Percentiles rank a stretch among this genome's conserved stretches.
Conservation (phyloP, 1,140 invertebrate species). For the Nasonia longicornis region DNA sequence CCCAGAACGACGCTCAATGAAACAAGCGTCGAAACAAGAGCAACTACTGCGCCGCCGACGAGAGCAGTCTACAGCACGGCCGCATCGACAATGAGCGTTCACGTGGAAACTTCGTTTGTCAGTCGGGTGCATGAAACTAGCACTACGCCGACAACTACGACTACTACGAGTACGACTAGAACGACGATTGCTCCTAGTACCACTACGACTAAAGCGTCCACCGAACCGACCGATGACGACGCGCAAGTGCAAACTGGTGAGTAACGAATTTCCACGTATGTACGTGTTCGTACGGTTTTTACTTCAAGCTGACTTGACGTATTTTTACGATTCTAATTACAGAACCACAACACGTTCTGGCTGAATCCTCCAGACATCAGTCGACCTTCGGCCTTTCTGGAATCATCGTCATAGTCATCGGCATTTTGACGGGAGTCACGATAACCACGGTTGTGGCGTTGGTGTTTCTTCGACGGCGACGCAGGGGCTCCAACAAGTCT, state of each 20-base stretch:
- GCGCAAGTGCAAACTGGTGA: constrained; percentile 44
- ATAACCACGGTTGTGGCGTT: constrained; percentile 50
- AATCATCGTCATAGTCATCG: constrained; percentile 58
- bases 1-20: constrained; percentile 23
- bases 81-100: constrained; percentile 38
- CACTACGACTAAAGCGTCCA: not conserved
- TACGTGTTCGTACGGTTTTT: not conserved
- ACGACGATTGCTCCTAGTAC: not conserved
- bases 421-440: constrained; percentile 51
- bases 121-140: constrained; percentile 41
- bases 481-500: constrained; percentile 57
- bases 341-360: constrained; percentile 48
- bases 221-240: constrained; percentile 18
- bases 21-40: constrained; percentile 48
- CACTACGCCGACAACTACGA: not conserved
- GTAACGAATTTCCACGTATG: not conserved
- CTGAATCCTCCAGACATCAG: constrained; percentile 49
- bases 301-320: not conserved
- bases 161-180: not conserved
- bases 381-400: constrained; percentile 51
- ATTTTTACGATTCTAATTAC: constrained; percentile 6
- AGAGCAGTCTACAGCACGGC: constrained; percentile 28
- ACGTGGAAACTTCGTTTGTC: constrained; percentile 51
- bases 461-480: constrained; percentile 57
- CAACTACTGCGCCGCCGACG: constrained; percentile 51